Conservation (phyloP, 2,797 vertebrate species). For the Thamnophis elegans region DNA sequence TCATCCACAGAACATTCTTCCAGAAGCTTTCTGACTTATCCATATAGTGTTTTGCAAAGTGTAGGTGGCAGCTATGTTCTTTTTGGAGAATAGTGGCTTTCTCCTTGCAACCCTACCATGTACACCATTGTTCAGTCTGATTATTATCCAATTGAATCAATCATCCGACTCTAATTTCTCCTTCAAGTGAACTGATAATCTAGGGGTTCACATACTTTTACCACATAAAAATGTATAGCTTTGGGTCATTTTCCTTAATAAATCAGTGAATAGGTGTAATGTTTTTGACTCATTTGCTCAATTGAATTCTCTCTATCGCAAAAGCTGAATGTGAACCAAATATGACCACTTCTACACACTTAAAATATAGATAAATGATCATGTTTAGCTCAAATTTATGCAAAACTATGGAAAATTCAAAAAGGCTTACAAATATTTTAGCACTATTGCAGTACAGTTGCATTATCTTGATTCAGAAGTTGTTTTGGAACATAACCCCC, state of each 20-base stretch:
- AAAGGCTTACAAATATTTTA: neutral
- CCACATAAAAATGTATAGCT: neutral
- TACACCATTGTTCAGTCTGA: neutral
- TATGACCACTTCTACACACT: neutral
- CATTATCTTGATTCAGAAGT: neutral
- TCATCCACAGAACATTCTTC: neutral
- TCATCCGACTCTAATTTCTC: neutral
- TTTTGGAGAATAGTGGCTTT: neutral
- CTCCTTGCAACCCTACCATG: neutral
- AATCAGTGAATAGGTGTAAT: neutral
- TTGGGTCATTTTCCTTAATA: neutral
- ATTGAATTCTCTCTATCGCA: neutral
- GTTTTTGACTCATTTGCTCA: neutral
- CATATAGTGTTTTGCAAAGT: neutral
- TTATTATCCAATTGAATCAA: neutral
- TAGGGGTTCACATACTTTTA: neutral
- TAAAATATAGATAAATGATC: neutral
- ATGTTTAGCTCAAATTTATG: neutral
- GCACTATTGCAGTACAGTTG: neutral
- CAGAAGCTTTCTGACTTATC: neutral
- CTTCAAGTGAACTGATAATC: neutral
- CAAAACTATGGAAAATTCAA: neutral
- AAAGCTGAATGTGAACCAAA: neutral
- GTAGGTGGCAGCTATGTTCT: neutral
- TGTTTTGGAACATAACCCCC: neutral